Evolutionary conservation across 2,113 vertebrate genomes (phyloP).

Genomic region (Melanotaenia duboulayi): DNA sequence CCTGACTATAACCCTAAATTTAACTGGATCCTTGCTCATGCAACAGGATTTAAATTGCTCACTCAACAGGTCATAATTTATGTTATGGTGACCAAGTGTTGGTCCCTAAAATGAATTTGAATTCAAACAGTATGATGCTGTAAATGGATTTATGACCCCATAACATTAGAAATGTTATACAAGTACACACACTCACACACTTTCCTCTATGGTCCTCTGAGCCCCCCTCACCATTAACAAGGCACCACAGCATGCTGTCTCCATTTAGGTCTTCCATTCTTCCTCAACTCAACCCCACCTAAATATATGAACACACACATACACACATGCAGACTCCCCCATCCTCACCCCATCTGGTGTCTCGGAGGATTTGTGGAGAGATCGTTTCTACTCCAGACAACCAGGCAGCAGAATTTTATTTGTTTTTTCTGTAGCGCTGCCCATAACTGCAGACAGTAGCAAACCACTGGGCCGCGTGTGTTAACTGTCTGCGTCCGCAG

Average conservation of each 20-base stretch:
- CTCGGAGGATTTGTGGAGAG: constrained; percentile 56
- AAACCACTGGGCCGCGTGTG: constrained; percentile 43
- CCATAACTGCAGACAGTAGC: constrained; percentile 62
- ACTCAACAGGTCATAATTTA: background rate
- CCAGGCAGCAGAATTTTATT: constrained; percentile 51
- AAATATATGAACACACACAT: constrained; percentile 12
- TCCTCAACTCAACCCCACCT: background rate
- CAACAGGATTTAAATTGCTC: background rate
- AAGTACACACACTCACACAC: constrained; percentile 2
- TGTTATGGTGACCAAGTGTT: background rate
- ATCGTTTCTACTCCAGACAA: constrained; percentile 54
- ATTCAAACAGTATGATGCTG: background rate
- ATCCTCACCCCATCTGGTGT: constrained; percentile 18
- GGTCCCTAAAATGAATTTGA: background rate
- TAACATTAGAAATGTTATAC: constrained; percentile 6
- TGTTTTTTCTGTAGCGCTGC: constrained; percentile 56
- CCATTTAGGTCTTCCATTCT: constrained; percentile 44
- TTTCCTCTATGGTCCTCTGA: constrained; percentile 15
- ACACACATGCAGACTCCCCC: constrained; percentile 8
- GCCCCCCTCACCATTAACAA: constrained; percentile 48
- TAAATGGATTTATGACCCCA: background rate
- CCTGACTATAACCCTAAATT: background rate
- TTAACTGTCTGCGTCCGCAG: constrained; percentile 58
- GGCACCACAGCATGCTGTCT: constrained; percentile 40
- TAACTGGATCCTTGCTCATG: background rate